Evolutionary conservation across 2,113 vertebrate genomes (phyloP), one percentile per base, ranked within the genome.

Genomic region (Scartelaos histophorus): DNA sequence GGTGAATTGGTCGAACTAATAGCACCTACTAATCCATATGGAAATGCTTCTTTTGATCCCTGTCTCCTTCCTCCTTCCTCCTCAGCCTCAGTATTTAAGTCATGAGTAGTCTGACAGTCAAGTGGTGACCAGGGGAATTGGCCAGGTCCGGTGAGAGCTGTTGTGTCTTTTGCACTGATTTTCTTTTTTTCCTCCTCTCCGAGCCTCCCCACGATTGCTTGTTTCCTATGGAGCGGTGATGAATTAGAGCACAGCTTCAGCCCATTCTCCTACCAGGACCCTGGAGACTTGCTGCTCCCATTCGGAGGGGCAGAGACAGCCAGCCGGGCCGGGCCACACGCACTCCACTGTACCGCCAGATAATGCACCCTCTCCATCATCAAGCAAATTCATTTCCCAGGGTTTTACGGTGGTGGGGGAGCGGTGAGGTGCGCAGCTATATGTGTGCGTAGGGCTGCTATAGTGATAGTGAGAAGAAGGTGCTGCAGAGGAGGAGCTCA

Each of bases 281-380:
- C 90, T 68, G 80, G 92, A 92, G 92, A 92, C 85, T 12, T 34
- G 67, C 79, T 67, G 76, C 80, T 90, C 83, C 82, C 75, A 83
- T 86, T 84, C 84, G 71, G 75, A 82, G 81, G 81, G 76, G 86
- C 74, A 70, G 86, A 90, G 89, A 90, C 85, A 89, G 90, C 84
- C 66, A 80, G 88, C 88, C 89, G 86, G 89, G 83, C 62, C 69
- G 72, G 90, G 85, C 92, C 90, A 91, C 89, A 91, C 86, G 19
- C 86, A 88, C 90, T 80, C 69, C 78, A 85, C 89, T 89, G 88
- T 89, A 86, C 85, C 79, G 70, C 78, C 78, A 82, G 85, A 86
- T 92, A 93, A 92, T 91, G 82, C 81, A 88, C 83, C 85, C 90
- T 86, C 90, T 92, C 85, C 90, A 92, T 94, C 93, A 93, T 90